Evolutionary conservation across 2,113 vertebrate species (phyloP), one percentile per base, ranked within the genome.

Genomic region (Campylomormyrus numenius): DNA sequence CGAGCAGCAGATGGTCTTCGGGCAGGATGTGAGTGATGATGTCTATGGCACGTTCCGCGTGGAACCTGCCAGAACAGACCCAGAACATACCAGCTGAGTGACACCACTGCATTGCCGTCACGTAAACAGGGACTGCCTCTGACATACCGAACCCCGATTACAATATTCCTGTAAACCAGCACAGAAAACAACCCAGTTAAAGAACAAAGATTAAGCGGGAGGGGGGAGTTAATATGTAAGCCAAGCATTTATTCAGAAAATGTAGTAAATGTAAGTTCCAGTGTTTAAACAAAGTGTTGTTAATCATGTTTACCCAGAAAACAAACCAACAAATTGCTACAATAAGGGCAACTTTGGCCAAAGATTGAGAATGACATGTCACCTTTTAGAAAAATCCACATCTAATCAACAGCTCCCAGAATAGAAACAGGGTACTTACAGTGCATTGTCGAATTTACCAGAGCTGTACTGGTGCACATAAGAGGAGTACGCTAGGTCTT

Each of bases 381-480:
- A 70, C 9, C 90, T 45, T 92, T 93, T 92, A 49, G 53, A 89
- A 91, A 91, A 91, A 24, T 0, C 24, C 7, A 66, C 31, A 42
- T 80, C 35, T 80, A 13, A 80, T 35, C 35, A 19, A 19, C 70
- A 42, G 15, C 35, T 80, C 42, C 46, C 31, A 42, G 21, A 90
- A 31, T 17, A 87, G 84, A 90, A 13, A 27, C 35, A 39, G 52
- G 42, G 31, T 91, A 98, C 98, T 99, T 95, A 99, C 98, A 99
- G 96, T 52, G 98, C 98, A 88, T 99, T 99, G 95, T 99, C 98
- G 53, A 99, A 99, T 88, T 99, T 99, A 88, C 98, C 98, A 94
- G 98, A 99, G 95, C 98, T 99, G 94, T 99, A 99, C 95, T 99
- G 98, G 95, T 99, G 98, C 92, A 99, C 98, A 0, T 99, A 99